Evolutionary conservation across 2,888 invertebrate genomes (phyloP).

Genomic region (Tenthredo scrophulariae): DNA sequence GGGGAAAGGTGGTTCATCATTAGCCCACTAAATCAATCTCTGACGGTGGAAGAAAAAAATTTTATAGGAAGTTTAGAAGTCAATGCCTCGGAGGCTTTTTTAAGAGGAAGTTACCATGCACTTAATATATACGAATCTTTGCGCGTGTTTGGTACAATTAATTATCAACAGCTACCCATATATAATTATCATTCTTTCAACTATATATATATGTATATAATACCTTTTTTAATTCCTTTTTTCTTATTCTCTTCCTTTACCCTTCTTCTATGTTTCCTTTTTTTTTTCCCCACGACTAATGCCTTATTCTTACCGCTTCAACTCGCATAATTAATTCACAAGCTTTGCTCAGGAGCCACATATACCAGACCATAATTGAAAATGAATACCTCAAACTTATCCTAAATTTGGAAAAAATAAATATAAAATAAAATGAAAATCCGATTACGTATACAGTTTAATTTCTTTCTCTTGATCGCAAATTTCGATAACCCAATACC

Average conservation of each 20-base stretch:
- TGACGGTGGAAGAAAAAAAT: slow-evolving; percentile 36
- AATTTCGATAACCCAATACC: background rate
- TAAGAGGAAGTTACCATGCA: slow-evolving; percentile 52
- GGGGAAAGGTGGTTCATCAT: slow-evolving; percentile 67
- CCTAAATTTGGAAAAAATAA: background rate
- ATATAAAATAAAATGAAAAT: background rate
- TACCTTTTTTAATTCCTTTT: background rate
- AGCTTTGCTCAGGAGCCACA: background rate
- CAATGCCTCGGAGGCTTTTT: slow-evolving; percentile 40
- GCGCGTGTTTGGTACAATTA: slow-evolving; percentile 52
- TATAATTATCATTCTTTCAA: slow-evolving; percentile 43
- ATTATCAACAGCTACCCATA: slow-evolving; percentile 42
- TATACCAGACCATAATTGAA: background rate
- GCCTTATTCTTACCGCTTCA: background rate
- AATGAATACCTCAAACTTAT: background rate
- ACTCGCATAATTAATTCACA: background rate
- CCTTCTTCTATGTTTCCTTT: slow-evolving; percentile 33
- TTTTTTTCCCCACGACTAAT: slow-evolving; percentile 47
- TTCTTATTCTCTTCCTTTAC: background rate
- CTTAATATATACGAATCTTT: slow-evolving; percentile 45
- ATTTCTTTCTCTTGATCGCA: background rate
- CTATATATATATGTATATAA: background rate
- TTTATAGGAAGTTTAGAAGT: slow-evolving; percentile 54
- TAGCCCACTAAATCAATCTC: slow-evolving; percentile 74
- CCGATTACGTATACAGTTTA: background rate